Base-by-base conservation (phyloP, 2,113 vertebrate genomes). In the Aleadryas rufinucha region DNA sequence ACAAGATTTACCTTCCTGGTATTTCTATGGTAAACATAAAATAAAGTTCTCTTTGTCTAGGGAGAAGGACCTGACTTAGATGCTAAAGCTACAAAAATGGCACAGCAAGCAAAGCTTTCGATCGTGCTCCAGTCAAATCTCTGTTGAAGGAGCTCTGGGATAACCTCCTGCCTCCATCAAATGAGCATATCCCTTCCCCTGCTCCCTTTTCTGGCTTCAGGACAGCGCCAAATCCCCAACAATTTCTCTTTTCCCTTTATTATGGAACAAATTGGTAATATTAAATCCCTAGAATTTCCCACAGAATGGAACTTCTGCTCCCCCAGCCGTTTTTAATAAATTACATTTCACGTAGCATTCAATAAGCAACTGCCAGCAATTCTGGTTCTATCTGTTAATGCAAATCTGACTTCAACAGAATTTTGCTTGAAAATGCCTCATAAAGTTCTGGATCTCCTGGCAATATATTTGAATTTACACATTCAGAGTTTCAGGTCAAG, bases 281-380 rank as follows among this genome's bases (percentile, higher is more conserved):
- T 65, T 81, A 89, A 95, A 87, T 96, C 89, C 70, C 83, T 64
- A 65, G 23, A 93, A 90, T 82, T 90, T 92, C 80, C 92, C 92
- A 96, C 83, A 89, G 80, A 92, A 93, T 88, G 77, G 53, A 96
- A 93, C 61, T 76, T 92, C 56, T 82, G 22, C 65, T 90, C 93
- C 53, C 39, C 80, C 92, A 95, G 90, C 23, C 41, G 6, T 68
- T 96, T 96, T 56, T 84, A 97, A 96, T 94, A 96, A 95, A 80
- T 60, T 31, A 44, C 28, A 87, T 90, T 96, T 94, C 57, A 81
- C 61, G 65, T 54, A 92, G 81, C 60, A 87, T 89, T 90, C 76
- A 93, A 39, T 17, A 87, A 81, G 41, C 65, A 92, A 71, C 61
- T 72, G 69, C 54, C 91, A 94, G 61, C 37, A 94, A 89, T 84